Conservation (phyloP, 2,113 vertebrate genomes). For the Cairina moschata region DNA sequence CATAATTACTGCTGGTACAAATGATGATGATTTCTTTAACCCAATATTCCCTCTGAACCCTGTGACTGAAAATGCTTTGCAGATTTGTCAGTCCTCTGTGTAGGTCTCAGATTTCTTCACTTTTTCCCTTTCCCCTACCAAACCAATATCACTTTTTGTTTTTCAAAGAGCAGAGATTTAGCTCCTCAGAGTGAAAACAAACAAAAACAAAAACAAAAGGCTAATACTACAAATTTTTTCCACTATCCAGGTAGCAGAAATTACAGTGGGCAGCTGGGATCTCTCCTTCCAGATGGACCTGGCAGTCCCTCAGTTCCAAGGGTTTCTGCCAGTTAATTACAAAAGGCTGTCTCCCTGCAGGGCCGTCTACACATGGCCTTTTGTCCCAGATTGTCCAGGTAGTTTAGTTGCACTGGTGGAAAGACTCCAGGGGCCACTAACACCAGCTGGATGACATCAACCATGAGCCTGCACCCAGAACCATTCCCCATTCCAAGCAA, state of each 20-base stretch:
- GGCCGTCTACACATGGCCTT: not conserved
- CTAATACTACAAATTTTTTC: not conserved
- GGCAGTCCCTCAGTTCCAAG: not conserved
- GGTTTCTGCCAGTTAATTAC: constrained; percentile 2
- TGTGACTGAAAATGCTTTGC: not conserved
- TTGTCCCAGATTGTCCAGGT: not conserved
- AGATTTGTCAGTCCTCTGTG: not conserved
- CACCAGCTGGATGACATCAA: not conserved
- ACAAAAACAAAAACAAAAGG: no score
- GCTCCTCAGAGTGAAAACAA: not conserved
- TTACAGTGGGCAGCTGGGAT: not conserved
- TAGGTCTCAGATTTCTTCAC: not conserved
- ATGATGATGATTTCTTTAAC: not conserved
- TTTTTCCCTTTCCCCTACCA: not conserved
- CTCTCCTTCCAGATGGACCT: not conserved
- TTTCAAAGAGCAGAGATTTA: not conserved
- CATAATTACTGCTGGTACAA: constrained; percentile 4
- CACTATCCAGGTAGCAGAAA: not conserved
- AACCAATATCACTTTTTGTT: not conserved
- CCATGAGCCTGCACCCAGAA: not conserved
- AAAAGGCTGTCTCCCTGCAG: not conserved
- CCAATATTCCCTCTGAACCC: not conserved
- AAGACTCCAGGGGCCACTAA: accelerated
- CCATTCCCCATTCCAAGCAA: not conserved
- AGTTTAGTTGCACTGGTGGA: not conserved